Conservation (phyloP, 2,113 vertebrate genomes). For the Petromus typicus region DNA sequence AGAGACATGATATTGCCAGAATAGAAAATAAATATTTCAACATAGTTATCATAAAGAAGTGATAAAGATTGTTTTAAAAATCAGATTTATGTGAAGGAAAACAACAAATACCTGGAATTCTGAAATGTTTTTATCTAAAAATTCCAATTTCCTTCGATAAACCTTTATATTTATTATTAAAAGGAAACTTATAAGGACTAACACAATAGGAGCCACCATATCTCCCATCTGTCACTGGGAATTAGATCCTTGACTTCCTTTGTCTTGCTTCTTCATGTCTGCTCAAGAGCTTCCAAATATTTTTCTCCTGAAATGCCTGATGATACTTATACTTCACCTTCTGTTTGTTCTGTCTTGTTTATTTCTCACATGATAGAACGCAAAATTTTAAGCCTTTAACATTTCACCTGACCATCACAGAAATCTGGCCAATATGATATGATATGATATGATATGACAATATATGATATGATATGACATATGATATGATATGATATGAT, state of each 20-base stretch:
- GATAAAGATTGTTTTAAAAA: background rate
- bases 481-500: no score
- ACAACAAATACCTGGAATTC: background rate
- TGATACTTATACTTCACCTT: background rate
- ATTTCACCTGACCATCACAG: background rate
- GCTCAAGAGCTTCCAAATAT: background rate
- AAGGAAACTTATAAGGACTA: background rate
- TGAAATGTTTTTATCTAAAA: background rate
- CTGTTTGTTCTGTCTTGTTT: background rate
- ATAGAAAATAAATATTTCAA: background rate
- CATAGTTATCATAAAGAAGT: background rate
- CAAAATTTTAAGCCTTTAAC: background rate
- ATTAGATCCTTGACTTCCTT: fast-evolving
- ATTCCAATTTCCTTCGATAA: background rate
- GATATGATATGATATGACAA: no score
- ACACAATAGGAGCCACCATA: no score
- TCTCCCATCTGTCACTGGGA: background rate
- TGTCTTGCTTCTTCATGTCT: background rate
- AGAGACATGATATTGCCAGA: background rate
- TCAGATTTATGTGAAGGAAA: background rate
- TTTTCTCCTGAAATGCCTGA: background rate
- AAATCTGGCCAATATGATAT: background rate
- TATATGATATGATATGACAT: no score
- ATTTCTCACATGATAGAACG: background rate
- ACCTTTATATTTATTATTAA: background rate